Percentiles rank a stretch among this genome's conserved stretches.
These are phyloP conservation scores for Chrosomus eos DNA, from an alignment of 2,797 vertebrate genomes.

Conservation along the genomic window DNA sequence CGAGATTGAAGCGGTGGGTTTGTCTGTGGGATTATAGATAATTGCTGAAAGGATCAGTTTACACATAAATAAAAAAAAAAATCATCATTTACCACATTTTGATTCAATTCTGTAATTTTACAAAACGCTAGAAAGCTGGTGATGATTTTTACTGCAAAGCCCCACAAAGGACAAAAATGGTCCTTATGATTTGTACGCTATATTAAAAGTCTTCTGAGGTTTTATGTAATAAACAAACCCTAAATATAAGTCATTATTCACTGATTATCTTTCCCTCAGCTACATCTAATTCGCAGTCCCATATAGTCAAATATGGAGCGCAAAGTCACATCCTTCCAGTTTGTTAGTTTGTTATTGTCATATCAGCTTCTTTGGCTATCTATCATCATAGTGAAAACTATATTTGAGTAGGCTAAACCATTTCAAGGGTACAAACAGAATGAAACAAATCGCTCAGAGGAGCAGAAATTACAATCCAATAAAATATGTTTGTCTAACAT, in stretches of 20 bases:
- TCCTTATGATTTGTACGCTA: not conserved
- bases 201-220: not conserved
- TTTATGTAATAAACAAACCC: not conserved
- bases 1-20: conserved; percentile 94
- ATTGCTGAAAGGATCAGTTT: conserved; percentile 1
- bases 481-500: not conserved
- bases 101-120: not conserved
- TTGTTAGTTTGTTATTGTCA: not conserved
- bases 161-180: not conserved
- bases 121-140: not conserved
- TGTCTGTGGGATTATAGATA: conserved; percentile 77
- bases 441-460: not conserved
- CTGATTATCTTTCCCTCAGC: not conserved
- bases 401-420: not conserved
- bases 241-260: not conserved
- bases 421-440: not conserved
- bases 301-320: not conserved
- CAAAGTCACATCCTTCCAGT: not conserved
- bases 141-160: not conserved
- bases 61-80: not conserved
- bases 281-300: not conserved
- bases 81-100: not conserved
- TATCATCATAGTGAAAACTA: not conserved
- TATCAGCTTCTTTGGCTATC: not conserved
- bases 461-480: not conserved